A percentile compares a stretch with the other conserved stretches of the same genome.
Conservation (phyloP, 2,888 invertebrate genomes). For the Nowickia ferox region DNA sequence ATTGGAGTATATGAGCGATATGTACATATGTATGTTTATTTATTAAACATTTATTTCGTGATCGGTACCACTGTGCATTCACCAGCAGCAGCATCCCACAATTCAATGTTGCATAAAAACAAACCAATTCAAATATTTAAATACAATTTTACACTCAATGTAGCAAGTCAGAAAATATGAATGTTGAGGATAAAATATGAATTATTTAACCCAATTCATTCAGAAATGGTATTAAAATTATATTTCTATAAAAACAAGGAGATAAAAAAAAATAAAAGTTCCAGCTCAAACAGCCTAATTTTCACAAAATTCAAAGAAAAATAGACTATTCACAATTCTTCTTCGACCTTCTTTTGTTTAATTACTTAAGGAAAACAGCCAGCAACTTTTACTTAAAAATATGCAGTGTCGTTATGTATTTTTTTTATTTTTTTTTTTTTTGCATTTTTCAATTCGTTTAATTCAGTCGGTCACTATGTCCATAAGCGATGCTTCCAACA, state of each 20-base stretch:
- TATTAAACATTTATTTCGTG: background rate
- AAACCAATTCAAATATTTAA: slow-evolving; percentile 13
- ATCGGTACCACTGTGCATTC: background rate
- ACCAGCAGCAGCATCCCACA: slow-evolving; percentile 35
- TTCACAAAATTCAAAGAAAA: background rate
- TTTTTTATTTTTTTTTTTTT: slow-evolving; percentile 54
- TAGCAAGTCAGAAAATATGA: background rate
- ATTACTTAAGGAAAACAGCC: background rate
- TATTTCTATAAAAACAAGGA: background rate
- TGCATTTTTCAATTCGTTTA: slow-evolving; percentile 41
- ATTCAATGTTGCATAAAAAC: slow-evolving; percentile 5
- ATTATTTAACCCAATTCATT: slow-evolving; percentile 35
- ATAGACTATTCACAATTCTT: background rate
- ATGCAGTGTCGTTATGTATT: slow-evolving; percentile 44
- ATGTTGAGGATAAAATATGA: slow-evolving; percentile 15
- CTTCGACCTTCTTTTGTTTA: background rate
- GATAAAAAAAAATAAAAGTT: background rate
- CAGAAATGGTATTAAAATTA: slow-evolving; percentile 42
- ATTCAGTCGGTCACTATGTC: slow-evolving; percentile 74
- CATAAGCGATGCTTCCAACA: slow-evolving; percentile 46
- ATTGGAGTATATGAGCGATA: too few species aligned
- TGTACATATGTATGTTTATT: background rate
- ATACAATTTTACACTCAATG: slow-evolving; percentile 56
- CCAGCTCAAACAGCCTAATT: slow-evolving; percentile 5
- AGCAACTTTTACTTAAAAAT: slow-evolving; percentile 1